Evolutionary conservation across 2,113 vertebrate genomes (phyloP).

Genomic region (Propithecus coquereli): DNA sequence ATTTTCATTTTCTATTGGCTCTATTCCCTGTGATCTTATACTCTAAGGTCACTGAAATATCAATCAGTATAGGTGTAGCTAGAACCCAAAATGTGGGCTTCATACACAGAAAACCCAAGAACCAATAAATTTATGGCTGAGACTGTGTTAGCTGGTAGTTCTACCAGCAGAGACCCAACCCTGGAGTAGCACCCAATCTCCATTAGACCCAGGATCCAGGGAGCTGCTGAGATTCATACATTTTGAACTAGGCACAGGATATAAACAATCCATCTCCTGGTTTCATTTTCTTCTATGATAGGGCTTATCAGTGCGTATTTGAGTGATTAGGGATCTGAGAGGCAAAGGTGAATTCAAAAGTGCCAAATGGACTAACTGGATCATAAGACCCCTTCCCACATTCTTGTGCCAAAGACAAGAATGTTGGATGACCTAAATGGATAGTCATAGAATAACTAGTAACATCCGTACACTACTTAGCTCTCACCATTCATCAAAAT

Average conservation of each 20-base stretch:
- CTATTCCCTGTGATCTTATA: neutral
- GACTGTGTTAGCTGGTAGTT: neutral
- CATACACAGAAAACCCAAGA: neutral
- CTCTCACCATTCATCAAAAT: neutral
- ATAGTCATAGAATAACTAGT: neutral
- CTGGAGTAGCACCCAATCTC: neutral
- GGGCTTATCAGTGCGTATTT: neutral
- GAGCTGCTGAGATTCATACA: neutral
- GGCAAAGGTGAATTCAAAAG: neutral
- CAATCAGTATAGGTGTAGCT: neutral
- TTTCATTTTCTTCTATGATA: neutral
- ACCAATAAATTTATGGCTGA: neutral
- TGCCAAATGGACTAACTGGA: neutral
- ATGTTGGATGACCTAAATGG: neutral
- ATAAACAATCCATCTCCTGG: neutral
- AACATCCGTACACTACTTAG: neutral
- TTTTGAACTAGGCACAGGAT: neutral
- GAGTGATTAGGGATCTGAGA: neutral
- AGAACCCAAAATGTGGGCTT: neutral
- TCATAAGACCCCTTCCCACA: neutral
- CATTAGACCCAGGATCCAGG: neutral
- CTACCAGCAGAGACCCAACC: neutral
- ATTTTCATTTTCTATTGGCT: neutral
- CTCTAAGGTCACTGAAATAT: neutral
- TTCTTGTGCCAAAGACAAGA: neutral